Conservation (phyloP, 92 coral and sea anemone genomes). For the Pocillopora meandrina region DNA sequence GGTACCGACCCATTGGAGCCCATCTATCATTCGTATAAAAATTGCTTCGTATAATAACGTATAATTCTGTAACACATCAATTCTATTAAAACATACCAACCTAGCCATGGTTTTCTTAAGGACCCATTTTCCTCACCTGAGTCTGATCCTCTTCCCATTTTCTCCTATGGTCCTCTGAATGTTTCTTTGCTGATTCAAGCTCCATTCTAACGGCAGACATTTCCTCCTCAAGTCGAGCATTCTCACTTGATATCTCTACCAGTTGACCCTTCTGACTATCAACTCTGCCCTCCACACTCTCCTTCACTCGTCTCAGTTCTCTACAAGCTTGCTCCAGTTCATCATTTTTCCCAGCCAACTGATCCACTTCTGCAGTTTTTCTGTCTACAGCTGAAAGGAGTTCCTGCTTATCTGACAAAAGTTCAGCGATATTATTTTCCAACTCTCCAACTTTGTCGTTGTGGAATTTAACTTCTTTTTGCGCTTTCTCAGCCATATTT, state of each 20-base stretch:
- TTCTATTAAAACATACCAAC: no score
- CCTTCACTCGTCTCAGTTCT: slow-evolving; percentile 13
- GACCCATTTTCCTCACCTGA: slow-evolving; percentile 20
- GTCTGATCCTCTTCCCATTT: slow-evolving; percentile 22
- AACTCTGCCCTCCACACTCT: neutral
- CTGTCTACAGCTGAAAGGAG: slow-evolving; percentile 35
- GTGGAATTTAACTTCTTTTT: slow-evolving; percentile 37
- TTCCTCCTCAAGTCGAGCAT: slow-evolving; percentile 33
- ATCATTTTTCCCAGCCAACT: slow-evolving; percentile 35
- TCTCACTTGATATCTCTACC: slow-evolving; percentile 20
- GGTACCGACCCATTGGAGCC: no score
- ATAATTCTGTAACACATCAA: no score
- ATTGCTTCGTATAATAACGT: no score
- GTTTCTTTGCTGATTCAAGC: slow-evolving; percentile 12
- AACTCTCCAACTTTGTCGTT: slow-evolving; percentile 31
- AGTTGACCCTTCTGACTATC: slow-evolving; percentile 11
- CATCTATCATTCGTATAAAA: no score
- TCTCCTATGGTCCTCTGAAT: slow-evolving; percentile 10
- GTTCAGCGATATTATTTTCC: slow-evolving; percentile 35
- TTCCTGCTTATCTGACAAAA: slow-evolving; percentile 31
- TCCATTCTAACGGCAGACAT: neutral
- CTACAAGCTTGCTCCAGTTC: slow-evolving; percentile 46
- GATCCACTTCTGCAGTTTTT: slow-evolving; percentile 24
- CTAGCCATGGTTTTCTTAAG: no score
- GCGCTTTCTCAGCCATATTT: slow-evolving; percentile 23